Base-by-base conservation (phyloP, 2,888 invertebrate genomes). In the Caradrina kadenii region DNA sequence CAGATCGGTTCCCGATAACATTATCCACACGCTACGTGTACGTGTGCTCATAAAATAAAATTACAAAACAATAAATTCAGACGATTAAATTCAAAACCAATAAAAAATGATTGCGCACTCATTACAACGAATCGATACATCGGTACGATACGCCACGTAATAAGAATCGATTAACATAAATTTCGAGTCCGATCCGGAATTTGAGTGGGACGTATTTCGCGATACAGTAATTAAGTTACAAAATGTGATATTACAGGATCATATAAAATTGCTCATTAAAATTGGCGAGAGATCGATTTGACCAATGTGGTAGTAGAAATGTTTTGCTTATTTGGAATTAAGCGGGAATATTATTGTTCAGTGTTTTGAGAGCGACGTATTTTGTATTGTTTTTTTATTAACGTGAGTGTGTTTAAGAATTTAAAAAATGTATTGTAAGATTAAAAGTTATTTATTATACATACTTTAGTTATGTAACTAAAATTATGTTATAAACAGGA, bases 141-240 rank as follows among this genome's bases (percentile, higher is more conserved):
- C 66, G 71, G 54, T 49, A 21, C 62, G 49, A 71, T 61, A 52
- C 60, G 67, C 62, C 50, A 59, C 68, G 81, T 74, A 83, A 83
- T 80, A 78, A 78, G 73, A 70, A 63, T 69, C 80, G 76, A 83
- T 83, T 82, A 66, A 60, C 82, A 84, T 84, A 82, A 82, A 82
- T 84, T 81, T 69, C 50, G 73, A 56, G 69, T 68, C 39, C 52
- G 69, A 69, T 65, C 67, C 48, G 63, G 53, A 75, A 82, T 78
- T 80, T 73, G 73, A 82, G 65, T 66, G 68, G 62, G n/a, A 55
- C 74, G 76, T 76, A 79, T 83, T 79, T 82, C 76, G 77, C 52
- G 63, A 49, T 52, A 50, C 49, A 26, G 63, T 78, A 80, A 85
- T 85, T 84, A 76, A 79, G 79, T 85, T 83, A 79, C 72, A 76